phyloP scores from a whole-genome alignment of 1,140 invertebrate genomes.

The Myzus persicae region DNA sequence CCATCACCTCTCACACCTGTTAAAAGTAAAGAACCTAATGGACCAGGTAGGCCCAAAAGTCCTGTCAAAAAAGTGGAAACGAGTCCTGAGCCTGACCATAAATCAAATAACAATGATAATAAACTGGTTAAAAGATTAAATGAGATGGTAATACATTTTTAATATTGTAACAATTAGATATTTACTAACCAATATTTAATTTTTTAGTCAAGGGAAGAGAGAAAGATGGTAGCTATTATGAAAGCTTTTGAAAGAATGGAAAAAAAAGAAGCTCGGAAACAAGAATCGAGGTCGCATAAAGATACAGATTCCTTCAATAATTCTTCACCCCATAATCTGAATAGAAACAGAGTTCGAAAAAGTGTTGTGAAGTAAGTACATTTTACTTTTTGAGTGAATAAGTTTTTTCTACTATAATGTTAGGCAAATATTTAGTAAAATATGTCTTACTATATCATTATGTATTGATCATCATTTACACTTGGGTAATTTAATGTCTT shows the following conservation, averaged over 20 bases:
- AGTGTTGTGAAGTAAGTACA: conserved; percentile 38
- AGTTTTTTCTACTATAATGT: neutral
- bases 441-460: neutral
- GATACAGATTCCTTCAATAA: conserved; percentile 41
- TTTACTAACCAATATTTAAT: neutral
- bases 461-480: neutral
- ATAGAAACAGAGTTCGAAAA: conserved; percentile 48
- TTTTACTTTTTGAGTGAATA: neutral
- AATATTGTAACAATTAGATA: neutral
- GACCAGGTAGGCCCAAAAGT: conserved; percentile 28
- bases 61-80: conserved; percentile 41
- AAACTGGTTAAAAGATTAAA: conserved; percentile 43
- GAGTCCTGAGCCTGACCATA: conserved; percentile 18
- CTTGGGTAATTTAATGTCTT: neutral
- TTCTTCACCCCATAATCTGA: conserved; percentile 45
- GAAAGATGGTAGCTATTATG: conserved; percentile 96
- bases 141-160: conserved; percentile 31
- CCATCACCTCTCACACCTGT: neutral
- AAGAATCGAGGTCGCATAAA: conserved; percentile 67
- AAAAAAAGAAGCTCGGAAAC: conserved; percentile 79
- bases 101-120: conserved; percentile 51
- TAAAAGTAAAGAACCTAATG: conserved; percentile 40
- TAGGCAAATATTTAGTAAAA: neutral
- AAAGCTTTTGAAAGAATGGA: conserved; percentile 88
- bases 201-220: conserved; percentile 84